Evolutionary conservation across 2,113 vertebrate species (phyloP).

Genomic region (Trematocara nigrifrons): DNA sequence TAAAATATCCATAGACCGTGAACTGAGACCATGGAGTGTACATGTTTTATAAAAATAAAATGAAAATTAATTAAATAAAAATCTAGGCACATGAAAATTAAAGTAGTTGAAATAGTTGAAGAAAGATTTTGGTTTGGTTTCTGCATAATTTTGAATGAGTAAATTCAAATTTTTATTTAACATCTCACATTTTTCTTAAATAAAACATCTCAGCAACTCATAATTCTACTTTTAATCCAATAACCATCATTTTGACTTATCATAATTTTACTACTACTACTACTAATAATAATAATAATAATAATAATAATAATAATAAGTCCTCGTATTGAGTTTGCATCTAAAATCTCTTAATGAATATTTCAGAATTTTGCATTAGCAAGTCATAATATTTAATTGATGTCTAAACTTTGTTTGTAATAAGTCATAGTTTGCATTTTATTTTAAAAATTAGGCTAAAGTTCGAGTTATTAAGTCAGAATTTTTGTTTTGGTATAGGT

Average conservation of each 20-base stretch:
- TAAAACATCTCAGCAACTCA: background rate
- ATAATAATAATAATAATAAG: background rate
- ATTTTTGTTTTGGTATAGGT: background rate
- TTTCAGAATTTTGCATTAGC: background rate
- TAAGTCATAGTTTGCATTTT: background rate
- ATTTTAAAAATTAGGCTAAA: background rate
- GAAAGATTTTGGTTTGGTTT: background rate
- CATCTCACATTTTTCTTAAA: background rate
- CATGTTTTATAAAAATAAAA: background rate
- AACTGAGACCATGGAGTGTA: background rate
- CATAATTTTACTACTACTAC: background rate
- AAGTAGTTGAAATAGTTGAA: background rate
- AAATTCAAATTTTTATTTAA: background rate
- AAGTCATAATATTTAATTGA: background rate
- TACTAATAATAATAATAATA: rapidly evolving
- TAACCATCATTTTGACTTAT: background rate
- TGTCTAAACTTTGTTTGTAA: background rate
- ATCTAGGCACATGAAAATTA: background rate
- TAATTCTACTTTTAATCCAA: background rate
- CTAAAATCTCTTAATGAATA: background rate
- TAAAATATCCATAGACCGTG: background rate
- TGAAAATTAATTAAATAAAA: background rate
- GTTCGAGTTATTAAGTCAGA: background rate
- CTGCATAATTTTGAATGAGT: background rate
- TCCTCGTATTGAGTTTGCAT: background rate